Conservation (phyloP, 2,888 invertebrate genomes). For the Eristalinus sepulchralis region DNA sequence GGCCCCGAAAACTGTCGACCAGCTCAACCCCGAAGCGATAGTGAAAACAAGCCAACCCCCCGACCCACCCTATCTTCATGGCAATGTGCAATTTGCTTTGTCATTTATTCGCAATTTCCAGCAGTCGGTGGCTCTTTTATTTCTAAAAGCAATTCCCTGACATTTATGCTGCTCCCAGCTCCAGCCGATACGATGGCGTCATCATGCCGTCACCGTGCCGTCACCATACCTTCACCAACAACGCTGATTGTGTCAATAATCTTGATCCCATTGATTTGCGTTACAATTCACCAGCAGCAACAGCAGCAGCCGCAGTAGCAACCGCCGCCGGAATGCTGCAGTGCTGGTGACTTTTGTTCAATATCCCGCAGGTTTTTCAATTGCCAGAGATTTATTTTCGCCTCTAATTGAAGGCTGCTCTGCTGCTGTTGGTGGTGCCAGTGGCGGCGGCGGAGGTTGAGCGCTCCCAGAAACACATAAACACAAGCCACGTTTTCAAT, state of each 20-base stretch:
- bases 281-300: constrained; percentile 31
- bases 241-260: constrained; percentile 36
- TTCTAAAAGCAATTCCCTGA: background rate
- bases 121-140: background rate
- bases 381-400: constrained; percentile 31
- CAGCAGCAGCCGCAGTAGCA: background rate
- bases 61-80: background rate
- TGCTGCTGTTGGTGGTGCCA: background rate
- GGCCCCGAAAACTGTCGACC: too few relatives aligned
- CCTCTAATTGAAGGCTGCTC: constrained; percentile 47
- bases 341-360: constrained; percentile 30
- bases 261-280: constrained; percentile 60
- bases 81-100: background rate
- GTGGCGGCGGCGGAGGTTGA: background rate
- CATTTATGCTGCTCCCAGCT: background rate
- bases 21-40: background rate
- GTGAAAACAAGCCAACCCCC: background rate
- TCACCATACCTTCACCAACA: constrained; percentile 11
- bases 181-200: background rate
- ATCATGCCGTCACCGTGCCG: background rate
- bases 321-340: constrained; percentile 21
- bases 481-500: constrained; percentile 58
- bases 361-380: constrained; percentile 64
- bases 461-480: constrained; percentile 42
- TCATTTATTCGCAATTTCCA: background rate